A percentile compares a stretch with the other conserved stretches of the same genome.
These are phyloP conservation scores for Manacus vitellinus DNA, from an alignment of 2,113 vertebrate genomes.

Conservation along the genomic window DNA sequence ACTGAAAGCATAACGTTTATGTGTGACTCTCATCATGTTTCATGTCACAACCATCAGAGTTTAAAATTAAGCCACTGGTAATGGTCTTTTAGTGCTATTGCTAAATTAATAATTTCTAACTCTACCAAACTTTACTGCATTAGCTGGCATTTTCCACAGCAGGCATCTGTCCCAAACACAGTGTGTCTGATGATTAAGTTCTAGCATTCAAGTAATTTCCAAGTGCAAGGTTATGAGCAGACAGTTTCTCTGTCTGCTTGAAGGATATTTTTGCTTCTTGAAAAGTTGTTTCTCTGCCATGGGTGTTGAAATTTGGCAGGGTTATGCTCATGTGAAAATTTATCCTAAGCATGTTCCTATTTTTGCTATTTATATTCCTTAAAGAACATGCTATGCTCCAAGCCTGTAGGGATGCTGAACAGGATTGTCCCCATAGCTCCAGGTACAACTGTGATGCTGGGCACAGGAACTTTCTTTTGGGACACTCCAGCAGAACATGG, in stretches of 20 bases:
- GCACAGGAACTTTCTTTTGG: background rate
- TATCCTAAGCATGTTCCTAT: background rate
- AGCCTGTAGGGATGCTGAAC: background rate
- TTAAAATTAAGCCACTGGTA: background rate
- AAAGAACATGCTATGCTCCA: background rate
- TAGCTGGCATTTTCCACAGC: background rate
- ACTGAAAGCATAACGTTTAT: background rate
- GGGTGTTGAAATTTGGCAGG: background rate
- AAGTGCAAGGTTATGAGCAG: background rate
- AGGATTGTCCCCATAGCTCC: background rate
- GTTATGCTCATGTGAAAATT: background rate
- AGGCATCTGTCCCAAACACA: background rate
- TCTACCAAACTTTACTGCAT: background rate
- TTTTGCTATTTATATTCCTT: background rate
- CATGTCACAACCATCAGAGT: background rate
- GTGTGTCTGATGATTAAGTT: background rate
- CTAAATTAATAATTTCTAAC: background rate
- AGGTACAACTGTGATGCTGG: background rate
- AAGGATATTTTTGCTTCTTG: background rate
- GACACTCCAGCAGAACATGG: background rate
- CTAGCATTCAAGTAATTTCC: background rate
- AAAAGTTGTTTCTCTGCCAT: background rate
- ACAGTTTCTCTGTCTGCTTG: background rate
- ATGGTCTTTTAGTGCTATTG: background rate
- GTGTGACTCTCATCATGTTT: background rate